Base-by-base conservation (phyloP, 1,140 invertebrate genomes). In the Leptonema lineaticorne region DNA sequence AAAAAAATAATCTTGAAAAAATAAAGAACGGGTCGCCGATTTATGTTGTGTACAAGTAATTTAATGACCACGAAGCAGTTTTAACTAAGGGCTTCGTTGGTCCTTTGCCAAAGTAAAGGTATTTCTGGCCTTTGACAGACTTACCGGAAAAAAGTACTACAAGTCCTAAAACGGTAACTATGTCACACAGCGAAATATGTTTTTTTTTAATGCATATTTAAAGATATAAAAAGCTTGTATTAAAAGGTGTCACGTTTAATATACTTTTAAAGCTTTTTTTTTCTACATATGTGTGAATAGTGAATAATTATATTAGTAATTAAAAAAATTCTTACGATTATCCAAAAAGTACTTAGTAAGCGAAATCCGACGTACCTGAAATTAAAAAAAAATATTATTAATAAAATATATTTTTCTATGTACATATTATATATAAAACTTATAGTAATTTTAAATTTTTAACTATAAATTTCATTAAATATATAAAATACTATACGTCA, bases 11-110 rank as follows among this genome's bases (percentile, higher is more conserved):
- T n/a, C n/a, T n/a, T n/a, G n/a, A n/a, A n/a, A n/a, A n/a, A n/a
- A n/a, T n/a, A n/a, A n/a, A n/a, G n/a, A n/a, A n/a, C n/a, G n/a
- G n/a, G n/a, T n/a, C n/a, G n/a, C n/a, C n/a, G n/a, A 16, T 11
- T 53, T 53, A 14, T 26, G 50, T 20, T 26, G 24, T 53, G 50
- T 53, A 26, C 27, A 24, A 8, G 24, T 53, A 22, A 53, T 53
- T 53, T 53, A 53, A 53, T 53, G 50, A 24, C 27, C n/a, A 24
- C 50, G 37, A 41, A 41, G 37, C 37, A 16, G 37, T 41, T 16
- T 41, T 41, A 14, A 16, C 3, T 11, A 11, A 41, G 37, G n/a
- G n/a, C n/a, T n/a, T n/a, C n/a, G n/a, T n/a, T n/a, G n/a, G n/a
- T n/a, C n/a, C n/a, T n/a, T n/a, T n/a, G n/a, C n/a, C n/a, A n/a